phyloP scores from a whole-genome alignment of 2,797 vertebrate genomes.

The Apogon talboti region DNA sequence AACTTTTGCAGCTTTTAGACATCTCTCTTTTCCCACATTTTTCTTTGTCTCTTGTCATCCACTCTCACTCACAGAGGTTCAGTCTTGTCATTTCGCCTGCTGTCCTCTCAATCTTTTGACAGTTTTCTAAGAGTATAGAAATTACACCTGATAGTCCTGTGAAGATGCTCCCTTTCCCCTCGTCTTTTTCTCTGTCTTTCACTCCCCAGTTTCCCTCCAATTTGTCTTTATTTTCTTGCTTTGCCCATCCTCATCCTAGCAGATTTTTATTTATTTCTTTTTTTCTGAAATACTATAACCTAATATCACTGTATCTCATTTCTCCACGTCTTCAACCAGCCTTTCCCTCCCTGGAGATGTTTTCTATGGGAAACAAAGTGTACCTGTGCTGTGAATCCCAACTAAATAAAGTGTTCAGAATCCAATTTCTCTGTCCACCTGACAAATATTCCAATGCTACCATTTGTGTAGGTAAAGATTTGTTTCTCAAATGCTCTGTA shows the following conservation, averaged over 20 bases:
- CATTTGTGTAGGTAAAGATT: too few species aligned
- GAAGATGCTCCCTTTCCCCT: conserved; percentile 28
- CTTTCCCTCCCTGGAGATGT: conserved; percentile 5
- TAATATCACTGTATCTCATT: conserved; percentile 44
- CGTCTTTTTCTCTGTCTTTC: not conserved
- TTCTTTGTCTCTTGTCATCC: conserved; percentile 21
- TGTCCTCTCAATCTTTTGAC: conserved; percentile 43
- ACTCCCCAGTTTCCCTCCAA: not conserved
- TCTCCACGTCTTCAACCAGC: conserved; percentile 20
- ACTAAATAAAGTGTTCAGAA: not conserved
- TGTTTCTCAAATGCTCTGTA: too few species aligned
- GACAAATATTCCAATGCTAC: too few species aligned
- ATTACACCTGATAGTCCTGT: conserved; percentile 42
- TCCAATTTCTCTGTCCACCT: conserved; percentile 2
- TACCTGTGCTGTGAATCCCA: conserved; percentile 13
- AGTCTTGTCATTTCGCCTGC: conserved; percentile 39
- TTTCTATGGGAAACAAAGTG: conserved; percentile 19
- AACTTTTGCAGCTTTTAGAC: not conserved
- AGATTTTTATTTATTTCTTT: conserved; percentile 5
- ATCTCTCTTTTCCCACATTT: not conserved
- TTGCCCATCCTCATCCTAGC: conserved; percentile 11
- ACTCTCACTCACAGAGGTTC: conserved; percentile 31
- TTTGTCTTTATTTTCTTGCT: conserved; percentile 36
- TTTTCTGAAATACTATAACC: conserved; percentile 37
- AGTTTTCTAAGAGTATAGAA: conserved; percentile 44